Evolutionary conservation across 2,113 vertebrate genomes (phyloP).

Genomic region (Anseranas semipalmata): DNA sequence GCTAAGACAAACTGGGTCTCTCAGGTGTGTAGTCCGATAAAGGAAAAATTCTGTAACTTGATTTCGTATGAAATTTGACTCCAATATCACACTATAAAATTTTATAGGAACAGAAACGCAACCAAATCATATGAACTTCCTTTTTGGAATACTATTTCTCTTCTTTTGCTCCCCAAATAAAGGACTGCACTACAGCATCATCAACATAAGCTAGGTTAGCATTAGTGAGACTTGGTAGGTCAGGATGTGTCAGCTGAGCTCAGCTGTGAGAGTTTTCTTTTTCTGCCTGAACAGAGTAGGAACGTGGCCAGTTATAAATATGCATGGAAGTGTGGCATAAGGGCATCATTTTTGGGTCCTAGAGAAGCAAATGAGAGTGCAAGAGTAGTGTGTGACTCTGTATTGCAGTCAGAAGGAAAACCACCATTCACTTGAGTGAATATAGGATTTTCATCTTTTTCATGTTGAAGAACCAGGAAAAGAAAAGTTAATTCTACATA

Average conservation of each 20-base stretch:
- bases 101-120: neutral
- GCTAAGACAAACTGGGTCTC: neutral
- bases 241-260: neutral
- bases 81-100: fast-evolving
- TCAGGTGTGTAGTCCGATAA: neutral
- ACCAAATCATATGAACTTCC: fast-evolving
- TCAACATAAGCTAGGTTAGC: neutral
- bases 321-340: neutral
- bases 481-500: neutral
- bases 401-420: neutral
- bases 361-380: neutral
- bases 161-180: neutral
- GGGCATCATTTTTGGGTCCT: neutral
- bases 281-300: neutral
- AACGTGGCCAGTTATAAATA: neutral
- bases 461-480: neutral
- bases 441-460: neutral
- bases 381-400: neutral
- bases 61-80: neutral
- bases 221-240: neutral
- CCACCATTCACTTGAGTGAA: neutral
- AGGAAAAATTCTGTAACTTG: neutral
- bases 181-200: neutral
- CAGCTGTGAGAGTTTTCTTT: neutral
- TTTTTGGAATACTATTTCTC: neutral